Evolutionary conservation across 2,888 invertebrate species (phyloP), one percentile per base, ranked within the genome.

Genomic region (Congeria kusceri): DNA sequence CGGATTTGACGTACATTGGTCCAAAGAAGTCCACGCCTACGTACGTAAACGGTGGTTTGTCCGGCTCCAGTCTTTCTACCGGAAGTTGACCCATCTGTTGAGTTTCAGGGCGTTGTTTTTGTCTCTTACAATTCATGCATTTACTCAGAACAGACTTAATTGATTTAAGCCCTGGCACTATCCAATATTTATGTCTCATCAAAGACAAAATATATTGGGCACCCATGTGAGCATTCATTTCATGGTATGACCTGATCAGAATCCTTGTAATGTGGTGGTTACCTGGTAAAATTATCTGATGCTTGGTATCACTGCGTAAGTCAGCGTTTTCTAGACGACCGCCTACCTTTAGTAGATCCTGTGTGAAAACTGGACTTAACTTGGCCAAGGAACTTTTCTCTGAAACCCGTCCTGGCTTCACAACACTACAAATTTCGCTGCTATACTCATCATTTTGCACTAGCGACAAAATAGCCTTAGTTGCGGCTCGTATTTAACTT

Each of bases 11-110:
- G 18, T n/a, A 25, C 1, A 80, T 29, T 3, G 79, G 83, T 7
- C 80, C 83, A 62, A 82, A 82, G 27, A 62, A 75, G 61, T 82
- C 82, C 27, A 79, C 29, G 3, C 76, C 82, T 2, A 77, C 63
- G 64, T 63, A 66, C 7, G 76, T 76, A 69, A n/a, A n/a, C n/a
- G n/a, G n/a, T n/a, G n/a, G n/a, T n/a, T n/a, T n/a, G n/a, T n/a
- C n/a, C n/a, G n/a, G n/a, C n/a, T n/a, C n/a, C n/a, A n/a, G n/a
- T n/a, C n/a, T n/a, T n/a, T n/a, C n/a, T n/a, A n/a, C n/a, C n/a
- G n/a, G n/a, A n/a, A n/a, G n/a, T n/a, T n/a, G n/a, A n/a, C n/a
- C n/a, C n/a, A n/a, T n/a, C n/a, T n/a, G n/a, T n/a, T n/a, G n/a
- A n/a, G 25, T 39, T 4, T 23, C 20, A n/a, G 18, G 0, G 0